phyloP scores from a whole-genome alignment of 2,888 invertebrate genomes.

The Agrypnus murinus region DNA sequence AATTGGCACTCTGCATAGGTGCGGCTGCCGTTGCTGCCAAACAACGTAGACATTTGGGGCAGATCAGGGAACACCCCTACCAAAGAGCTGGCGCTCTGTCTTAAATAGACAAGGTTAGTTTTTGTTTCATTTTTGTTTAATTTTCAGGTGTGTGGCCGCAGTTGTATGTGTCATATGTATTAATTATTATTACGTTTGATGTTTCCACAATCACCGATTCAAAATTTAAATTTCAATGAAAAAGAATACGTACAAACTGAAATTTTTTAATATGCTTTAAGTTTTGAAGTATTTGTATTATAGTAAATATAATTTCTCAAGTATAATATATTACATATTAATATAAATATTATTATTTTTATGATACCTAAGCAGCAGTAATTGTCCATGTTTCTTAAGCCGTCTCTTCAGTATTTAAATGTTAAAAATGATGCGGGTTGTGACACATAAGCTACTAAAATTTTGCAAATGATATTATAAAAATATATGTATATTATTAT shows the following conservation, averaged over 20 bases:
- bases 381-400: constrained; percentile 49
- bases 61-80: constrained; percentile 97
- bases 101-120: constrained; percentile 70
- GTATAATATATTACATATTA: constrained; percentile 25
- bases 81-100: constrained; percentile 94
- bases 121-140: constrained; percentile 58
- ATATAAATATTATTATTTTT: constrained; percentile 4
- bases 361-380: constrained; percentile 45
- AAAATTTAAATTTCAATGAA: constrained; percentile 7
- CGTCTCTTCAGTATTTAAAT: constrained; percentile 65
- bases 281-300: constrained; percentile 40
- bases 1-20: constrained; percentile 75
- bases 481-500: no score
- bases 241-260: constrained; percentile 34
- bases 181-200: constrained; percentile 41
- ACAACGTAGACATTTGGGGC: constrained; percentile 88
- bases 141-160: constrained; percentile 57
- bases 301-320: constrained; percentile 13
- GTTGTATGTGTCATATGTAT: constrained; percentile 46
- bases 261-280: constrained; percentile 32
- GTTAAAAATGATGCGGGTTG: constrained; percentile 66
- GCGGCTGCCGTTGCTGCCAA: constrained; percentile 88
- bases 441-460: constrained; percentile 63
- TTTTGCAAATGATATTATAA: constrained; percentile 51
- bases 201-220: no score